These are phyloP conservation scores for Corella eumyota DNA, from an alignment of 23 tunicate genomes.

Conservation along the genomic window DNA sequence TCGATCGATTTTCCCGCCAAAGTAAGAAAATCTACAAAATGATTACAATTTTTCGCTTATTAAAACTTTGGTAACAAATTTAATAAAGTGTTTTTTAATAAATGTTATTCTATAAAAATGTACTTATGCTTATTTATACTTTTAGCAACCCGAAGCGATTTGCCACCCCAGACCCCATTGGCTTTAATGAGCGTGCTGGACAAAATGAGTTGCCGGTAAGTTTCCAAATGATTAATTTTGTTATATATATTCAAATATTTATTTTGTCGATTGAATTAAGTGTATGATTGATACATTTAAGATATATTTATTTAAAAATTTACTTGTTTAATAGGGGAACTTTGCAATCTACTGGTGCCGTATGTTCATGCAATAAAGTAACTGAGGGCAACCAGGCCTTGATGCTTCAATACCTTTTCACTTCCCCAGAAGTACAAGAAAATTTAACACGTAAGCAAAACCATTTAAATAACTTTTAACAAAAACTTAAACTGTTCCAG, in stretches of 20 bases:
- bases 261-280: too few species aligned
- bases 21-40: slow-evolving; percentile 2
- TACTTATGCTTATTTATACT: neutral
- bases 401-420: slow-evolving; percentile 41
- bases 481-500: too few species aligned
- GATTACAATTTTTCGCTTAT: neutral
- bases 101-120: neutral
- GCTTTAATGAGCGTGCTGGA: slow-evolving; percentile 34
- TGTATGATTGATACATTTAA: neutral
- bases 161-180: slow-evolving; percentile 37
- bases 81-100: neutral
- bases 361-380: slow-evolving; percentile 29
- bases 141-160: neutral
- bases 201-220: slow-evolving; percentile 44
- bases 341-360: neutral
- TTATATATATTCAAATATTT: too few species aligned
- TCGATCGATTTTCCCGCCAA: slow-evolving; percentile 21
- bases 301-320: neutral
- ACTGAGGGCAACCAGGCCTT: slow-evolving; percentile 45
- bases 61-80: neutral
- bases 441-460: slow-evolving; percentile 35
- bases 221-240: too few species aligned
- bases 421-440: slow-evolving; percentile 18
- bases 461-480: neutral
- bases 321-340: slow-evolving; percentile 27